Percentiles rank a stretch among this genome's conserved stretches.
These are phyloP conservation scores for Drosophila mettleri DNA, from an alignment of 2,888 invertebrate genomes.

Conservation along the genomic window DNA sequence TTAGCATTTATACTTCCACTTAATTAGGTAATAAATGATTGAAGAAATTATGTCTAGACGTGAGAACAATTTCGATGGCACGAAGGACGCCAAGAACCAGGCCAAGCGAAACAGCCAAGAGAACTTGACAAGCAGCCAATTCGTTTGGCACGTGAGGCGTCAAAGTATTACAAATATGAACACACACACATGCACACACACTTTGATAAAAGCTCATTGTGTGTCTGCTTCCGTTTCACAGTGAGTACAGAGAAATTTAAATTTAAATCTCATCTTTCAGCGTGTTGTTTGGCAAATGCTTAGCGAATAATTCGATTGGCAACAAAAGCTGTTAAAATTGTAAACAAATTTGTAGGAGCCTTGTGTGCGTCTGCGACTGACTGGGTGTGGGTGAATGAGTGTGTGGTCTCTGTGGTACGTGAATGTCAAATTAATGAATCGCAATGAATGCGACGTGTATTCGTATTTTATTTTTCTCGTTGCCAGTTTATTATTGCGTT, in stretches of 20 bases:
- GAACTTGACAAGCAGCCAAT: conserved; percentile 62
- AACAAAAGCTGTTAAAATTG: conserved; percentile 63
- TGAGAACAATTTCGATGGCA: conserved; percentile 83
- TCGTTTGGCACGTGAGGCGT: conserved; percentile 77
- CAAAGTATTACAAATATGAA: conserved; percentile 67
- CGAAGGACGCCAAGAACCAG: conserved; percentile 19
- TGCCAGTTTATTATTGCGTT: conserved; percentile 50
- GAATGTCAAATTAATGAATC: conserved; percentile 77
- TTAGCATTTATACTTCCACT: conserved; percentile 83
- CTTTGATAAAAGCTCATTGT: conserved; percentile 9
- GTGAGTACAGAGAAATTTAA: conserved; percentile 7
- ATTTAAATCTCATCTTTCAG: conserved; percentile 29
- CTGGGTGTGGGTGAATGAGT: conserved; percentile 24
- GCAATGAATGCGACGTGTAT: conserved; percentile 65
- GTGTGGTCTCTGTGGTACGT: conserved; percentile 45
- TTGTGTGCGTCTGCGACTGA: conserved; percentile 16
- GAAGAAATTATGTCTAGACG: conserved; percentile 85
- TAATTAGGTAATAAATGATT: conserved; percentile 85
- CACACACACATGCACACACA: conserved; percentile 23
- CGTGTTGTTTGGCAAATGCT: conserved; percentile 50
- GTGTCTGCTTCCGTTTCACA: conserved; percentile 8
- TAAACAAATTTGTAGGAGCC: conserved; percentile 52
- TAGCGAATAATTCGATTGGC: conserved; percentile 69
- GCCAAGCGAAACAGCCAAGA: conserved; percentile 23
- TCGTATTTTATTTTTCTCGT: conserved; percentile 40